These are phyloP conservation scores for Drosophila picticornis DNA, from an alignment of 2,888 invertebrate genomes.

Conservation along the genomic window DNA sequence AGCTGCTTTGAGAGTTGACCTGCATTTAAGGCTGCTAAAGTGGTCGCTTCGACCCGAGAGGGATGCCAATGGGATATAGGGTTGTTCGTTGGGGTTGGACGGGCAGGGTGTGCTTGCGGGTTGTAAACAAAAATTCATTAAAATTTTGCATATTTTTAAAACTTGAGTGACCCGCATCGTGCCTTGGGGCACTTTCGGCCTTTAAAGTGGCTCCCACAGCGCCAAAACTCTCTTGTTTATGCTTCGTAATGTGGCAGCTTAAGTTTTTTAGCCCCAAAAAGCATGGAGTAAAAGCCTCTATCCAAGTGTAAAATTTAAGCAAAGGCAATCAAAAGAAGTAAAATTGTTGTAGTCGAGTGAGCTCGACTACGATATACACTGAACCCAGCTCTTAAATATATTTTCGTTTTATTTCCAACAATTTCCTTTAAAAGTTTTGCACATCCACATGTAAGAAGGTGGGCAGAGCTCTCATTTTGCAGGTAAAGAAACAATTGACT, in stretches of 20 bases:
- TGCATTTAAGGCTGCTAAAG: conserved; percentile 76
- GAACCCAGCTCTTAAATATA: neutral
- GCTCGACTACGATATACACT: neutral
- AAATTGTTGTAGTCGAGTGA: neutral
- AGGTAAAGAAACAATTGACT: neutral
- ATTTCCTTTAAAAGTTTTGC: neutral
- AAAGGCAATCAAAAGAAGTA: conserved; percentile 30
- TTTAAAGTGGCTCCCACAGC: conserved; percentile 42
- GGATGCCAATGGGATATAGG: conserved; percentile 31
- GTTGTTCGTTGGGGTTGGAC: neutral
- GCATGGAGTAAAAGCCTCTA: conserved; percentile 53
- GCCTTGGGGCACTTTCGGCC: conserved; percentile 64
- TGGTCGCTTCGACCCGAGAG: conserved; percentile 36
- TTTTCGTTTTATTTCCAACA: neutral
- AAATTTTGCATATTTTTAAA: conserved; percentile 81
- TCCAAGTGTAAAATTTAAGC: conserved; percentile 73
- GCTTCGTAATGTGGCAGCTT: conserved; percentile 78
- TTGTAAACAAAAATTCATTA: conserved; percentile 74
- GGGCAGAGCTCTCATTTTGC: no score
- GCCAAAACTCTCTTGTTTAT: conserved; percentile 63
- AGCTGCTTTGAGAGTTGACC: conserved; percentile 59
- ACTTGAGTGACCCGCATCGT: conserved; percentile 71
- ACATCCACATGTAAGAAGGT: no score
- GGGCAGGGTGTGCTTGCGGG: conserved; percentile 24
- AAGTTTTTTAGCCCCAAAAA: conserved; percentile 62